Evolutionary conservation across 2,888 invertebrate genomes (phyloP).

Genomic region (Pristionchus arcanus): DNA sequence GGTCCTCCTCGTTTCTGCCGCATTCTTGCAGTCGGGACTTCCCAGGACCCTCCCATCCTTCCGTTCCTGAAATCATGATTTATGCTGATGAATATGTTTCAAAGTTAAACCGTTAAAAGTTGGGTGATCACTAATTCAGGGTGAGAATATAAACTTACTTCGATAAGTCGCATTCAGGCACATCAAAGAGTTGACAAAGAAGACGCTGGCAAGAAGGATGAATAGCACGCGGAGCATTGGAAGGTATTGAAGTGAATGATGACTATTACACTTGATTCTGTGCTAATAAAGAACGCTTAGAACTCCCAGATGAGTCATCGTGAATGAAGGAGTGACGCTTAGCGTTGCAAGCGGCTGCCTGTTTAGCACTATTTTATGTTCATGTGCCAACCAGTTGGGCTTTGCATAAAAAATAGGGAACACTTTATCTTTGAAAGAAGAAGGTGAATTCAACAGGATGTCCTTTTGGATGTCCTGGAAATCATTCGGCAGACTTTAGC

Average conservation of each 20-base stretch:
- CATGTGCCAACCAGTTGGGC: too few relatives aligned
- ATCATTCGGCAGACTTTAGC: neutral
- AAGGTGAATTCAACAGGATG: neutral
- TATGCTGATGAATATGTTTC: too few relatives aligned
- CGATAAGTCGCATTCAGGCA: neutral
- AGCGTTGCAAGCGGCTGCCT: neutral
- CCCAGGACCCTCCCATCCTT: too few relatives aligned
- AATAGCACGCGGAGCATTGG: neutral
- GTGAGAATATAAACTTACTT: too few relatives aligned
- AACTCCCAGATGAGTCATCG: neutral
- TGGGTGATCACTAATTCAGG: too few relatives aligned
- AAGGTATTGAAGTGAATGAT: neutral
- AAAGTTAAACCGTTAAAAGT: too few relatives aligned
- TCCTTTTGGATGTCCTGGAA: neutral
- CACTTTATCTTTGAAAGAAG: neutral
- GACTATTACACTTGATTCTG: neutral
- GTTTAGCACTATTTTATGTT: too few relatives aligned
- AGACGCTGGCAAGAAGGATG: neutral
- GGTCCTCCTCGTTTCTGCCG: too few relatives aligned
- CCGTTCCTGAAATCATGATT: too few relatives aligned
- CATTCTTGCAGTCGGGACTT: too few relatives aligned
- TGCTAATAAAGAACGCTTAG: neutral
- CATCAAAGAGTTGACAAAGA: neutral
- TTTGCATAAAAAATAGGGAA: too few relatives aligned
- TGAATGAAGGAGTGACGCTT: neutral